A percentile compares a stretch with the other conserved stretches of the same genome.
phyloP scores from a whole-genome alignment of 1,140 invertebrate genomes.

The Drosophila orosa region DNA sequence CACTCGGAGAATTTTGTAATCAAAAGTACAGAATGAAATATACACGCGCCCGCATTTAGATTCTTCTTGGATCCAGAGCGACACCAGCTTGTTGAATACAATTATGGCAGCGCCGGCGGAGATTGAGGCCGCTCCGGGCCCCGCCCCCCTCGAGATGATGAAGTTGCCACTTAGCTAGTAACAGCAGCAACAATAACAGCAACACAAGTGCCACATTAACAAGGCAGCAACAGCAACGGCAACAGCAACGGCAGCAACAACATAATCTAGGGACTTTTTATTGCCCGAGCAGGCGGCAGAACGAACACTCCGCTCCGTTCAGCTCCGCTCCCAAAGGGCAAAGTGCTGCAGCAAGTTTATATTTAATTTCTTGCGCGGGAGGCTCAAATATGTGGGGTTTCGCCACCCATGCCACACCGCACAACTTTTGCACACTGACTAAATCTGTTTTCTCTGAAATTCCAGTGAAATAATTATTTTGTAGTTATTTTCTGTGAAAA shows the following conservation, averaged over 20 bases:
- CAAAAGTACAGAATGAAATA: conserved; percentile 55
- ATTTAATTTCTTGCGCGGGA: conserved; percentile 73
- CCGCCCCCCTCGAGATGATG: conserved; percentile 59
- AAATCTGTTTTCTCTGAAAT: neutral
- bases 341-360: conserved; percentile 71
- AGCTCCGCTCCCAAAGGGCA: conserved; percentile 35
- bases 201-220: conserved; percentile 61
- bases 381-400: conserved; percentile 51
- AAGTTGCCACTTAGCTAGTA: conserved; percentile 76
- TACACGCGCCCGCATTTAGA: conserved; percentile 44
- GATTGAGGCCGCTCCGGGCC: conserved; percentile 61
- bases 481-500: neutral
- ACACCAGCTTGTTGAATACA: conserved; percentile 82
- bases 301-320: conserved; percentile 11
- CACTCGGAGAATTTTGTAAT: conserved; percentile 42
- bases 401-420: neutral
- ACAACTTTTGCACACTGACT: conserved; percentile 3
- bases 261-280: conserved; percentile 72
- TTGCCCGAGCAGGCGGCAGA: conserved; percentile 52
- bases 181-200: conserved; percentile 52
- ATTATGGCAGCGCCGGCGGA: conserved; percentile 64
- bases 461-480: neutral
- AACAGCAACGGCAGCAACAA: conserved; percentile 44
- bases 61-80: conserved; percentile 54
- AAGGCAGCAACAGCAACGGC: conserved; percentile 34